Evolutionary conservation across 2,797 vertebrate genomes (phyloP).

Genomic region (Hylomyscus alleni): DNA sequence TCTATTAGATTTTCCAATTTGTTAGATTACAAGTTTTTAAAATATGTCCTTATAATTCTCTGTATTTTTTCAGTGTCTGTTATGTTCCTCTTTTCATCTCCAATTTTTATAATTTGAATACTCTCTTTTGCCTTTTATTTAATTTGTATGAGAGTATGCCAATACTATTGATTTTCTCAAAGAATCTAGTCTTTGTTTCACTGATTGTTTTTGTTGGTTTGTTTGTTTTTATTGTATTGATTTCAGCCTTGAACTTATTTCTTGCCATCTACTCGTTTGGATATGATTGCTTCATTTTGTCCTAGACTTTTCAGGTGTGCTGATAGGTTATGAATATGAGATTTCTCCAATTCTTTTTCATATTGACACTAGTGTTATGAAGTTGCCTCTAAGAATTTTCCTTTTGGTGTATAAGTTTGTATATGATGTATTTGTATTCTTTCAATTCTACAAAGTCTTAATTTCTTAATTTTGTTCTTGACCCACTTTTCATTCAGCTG

Average conservation of each 20-base stretch:
- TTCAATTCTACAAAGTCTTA: neutral
- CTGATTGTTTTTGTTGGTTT: neutral
- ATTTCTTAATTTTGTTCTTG: too few relatives aligned
- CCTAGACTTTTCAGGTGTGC: neutral
- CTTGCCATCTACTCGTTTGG: neutral
- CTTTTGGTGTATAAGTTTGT: neutral
- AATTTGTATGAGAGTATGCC: neutral
- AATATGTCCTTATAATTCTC: neutral
- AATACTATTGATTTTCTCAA: neutral
- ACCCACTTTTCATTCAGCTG: too few relatives aligned
- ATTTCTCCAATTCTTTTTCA: neutral
- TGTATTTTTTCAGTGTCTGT: neutral
- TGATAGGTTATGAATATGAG: neutral
- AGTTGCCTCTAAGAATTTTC: neutral
- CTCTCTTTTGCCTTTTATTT: neutral
- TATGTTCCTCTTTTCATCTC: neutral
- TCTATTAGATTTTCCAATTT: neutral
- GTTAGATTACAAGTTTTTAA: neutral
- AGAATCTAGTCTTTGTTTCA: neutral
- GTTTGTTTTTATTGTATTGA: neutral
- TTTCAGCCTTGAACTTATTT: neutral
- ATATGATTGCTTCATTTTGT: neutral
- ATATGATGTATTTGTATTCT: neutral
- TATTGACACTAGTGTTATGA: neutral
- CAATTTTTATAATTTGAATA: neutral